Evolutionary conservation across 2,113 vertebrate genomes (phyloP).

Genomic region (Dipodomys stephensi): DNA sequence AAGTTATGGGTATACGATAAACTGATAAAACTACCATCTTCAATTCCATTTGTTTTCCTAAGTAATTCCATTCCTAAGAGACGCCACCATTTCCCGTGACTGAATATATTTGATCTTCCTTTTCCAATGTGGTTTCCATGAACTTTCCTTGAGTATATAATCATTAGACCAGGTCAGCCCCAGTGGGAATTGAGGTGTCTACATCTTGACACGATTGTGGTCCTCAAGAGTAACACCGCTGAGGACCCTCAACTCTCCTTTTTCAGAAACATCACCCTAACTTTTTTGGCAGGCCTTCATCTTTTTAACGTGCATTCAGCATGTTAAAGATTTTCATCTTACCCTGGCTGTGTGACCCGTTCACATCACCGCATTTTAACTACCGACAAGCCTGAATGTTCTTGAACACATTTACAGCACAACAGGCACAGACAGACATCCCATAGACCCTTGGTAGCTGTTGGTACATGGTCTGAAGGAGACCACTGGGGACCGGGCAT

Average conservation of each 20-base stretch:
- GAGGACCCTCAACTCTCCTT: neutral
- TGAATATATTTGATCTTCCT: conserved; percentile 63
- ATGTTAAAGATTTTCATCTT: neutral
- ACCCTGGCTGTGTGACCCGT: neutral
- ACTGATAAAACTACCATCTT: conserved; percentile 52
- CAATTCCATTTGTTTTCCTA: conserved; percentile 69
- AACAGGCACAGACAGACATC: too few species aligned
- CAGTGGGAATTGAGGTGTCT: neutral
- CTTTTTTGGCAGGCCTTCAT: neutral
- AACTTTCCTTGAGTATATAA: conserved; percentile 9
- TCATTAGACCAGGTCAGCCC: neutral
- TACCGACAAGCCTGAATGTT: neutral
- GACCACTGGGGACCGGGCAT: too few species aligned
- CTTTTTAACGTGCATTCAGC: neutral
- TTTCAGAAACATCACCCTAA: neutral
- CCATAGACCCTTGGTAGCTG: too few species aligned
- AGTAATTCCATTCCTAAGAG: conserved; percentile 53
- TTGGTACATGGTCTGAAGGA: too few species aligned
- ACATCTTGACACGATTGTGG: neutral
- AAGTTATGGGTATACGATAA: conserved; percentile 58
- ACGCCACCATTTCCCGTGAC: conserved; percentile 38
- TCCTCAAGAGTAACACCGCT: neutral
- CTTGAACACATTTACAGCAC: too few species aligned
- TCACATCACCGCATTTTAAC: neutral
- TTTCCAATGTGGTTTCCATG: conserved; percentile 36